Base-by-base conservation (phyloP, 2,113 vertebrate genomes). In the Stegostoma tigrinum region DNA sequence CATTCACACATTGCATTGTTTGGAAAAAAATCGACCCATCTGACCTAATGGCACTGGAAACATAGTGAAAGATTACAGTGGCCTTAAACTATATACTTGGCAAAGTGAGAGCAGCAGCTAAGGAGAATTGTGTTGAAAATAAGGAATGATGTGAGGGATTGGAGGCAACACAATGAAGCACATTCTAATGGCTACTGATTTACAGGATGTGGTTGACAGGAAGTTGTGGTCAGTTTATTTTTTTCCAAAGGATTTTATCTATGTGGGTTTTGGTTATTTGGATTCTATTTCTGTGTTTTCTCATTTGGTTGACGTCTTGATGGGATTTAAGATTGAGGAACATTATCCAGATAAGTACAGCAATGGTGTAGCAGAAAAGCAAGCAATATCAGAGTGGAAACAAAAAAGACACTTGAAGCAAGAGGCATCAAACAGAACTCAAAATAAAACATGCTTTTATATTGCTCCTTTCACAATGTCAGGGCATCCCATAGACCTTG, bases 141-240 rank as follows among this genome's bases (percentile, higher is more conserved):
- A 19, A 93, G 34, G 5, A 93, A 93, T 93, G 30, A 19, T 91
- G 89, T 42, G 61, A 93, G 17, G 45, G 23, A 8, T 48, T 87
- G 85, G 55, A 38, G 34, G 89, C n/a, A 66, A 55, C n/a, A 38
- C 8, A 66, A 66, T 91, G 55, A 64, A 91, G 38, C 61, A 38
- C 89, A 93, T 38, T 38, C n/a, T n/a, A 67, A 64, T 91, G 30
- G 55, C 30, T 14, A 64, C 55, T n/a, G 12, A 64, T 64, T 91
- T 91, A 5, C 66, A 66, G 89, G 89, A 93, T 66, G 89, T 38
- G 61, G 89, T 93, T 93, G 89, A 93, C 52, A 93, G 89, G 89
- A 93, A 66, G 61, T 93, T 93, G 89, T 93, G 89, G 89, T 93
- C 89, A 93, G 89, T 64, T 55, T 91, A 4, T 21, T 66, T 91